Percentiles rank a stretch among this genome's conserved stretches.
Evolutionary conservation across 2,113 vertebrate species (phyloP).

Genomic region (Calyptomena viridis): DNA sequence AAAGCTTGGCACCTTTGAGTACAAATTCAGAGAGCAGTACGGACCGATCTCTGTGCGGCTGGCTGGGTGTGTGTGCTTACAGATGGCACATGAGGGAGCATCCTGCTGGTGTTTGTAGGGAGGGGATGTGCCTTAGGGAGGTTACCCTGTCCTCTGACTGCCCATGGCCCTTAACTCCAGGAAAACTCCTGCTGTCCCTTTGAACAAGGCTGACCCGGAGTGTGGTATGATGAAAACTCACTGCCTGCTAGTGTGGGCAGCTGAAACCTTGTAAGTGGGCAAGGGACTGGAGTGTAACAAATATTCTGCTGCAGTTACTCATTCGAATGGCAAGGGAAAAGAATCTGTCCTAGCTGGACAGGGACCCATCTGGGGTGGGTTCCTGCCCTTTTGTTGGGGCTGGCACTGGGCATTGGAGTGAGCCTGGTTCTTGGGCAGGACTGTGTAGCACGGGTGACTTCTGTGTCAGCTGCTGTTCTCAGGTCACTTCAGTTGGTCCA

Average conservation of each 20-base stretch:
- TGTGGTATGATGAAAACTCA: accelerated
- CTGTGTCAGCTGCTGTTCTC: accelerated
- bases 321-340: background rate
- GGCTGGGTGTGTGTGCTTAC: accelerated
- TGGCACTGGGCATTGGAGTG: background rate
- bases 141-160: background rate
- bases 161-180: background rate
- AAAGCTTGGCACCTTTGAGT: background rate
- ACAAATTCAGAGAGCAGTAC: background rate
- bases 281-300: background rate
- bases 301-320: background rate
- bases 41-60: accelerated
- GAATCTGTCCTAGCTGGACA: background rate
- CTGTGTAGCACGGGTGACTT: accelerated
- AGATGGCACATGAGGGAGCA: background rate
- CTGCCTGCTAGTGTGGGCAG: background rate
- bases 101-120: accelerated
- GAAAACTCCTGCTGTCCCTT: background rate
- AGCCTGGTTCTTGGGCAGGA: background rate
- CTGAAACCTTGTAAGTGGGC: background rate
- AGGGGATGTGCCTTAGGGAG: background rate
- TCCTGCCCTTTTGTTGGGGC: background rate
- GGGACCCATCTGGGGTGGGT: accelerated
- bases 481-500: accelerated
- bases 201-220: background rate